phyloP scores from a whole-genome alignment of 2,888 invertebrate species.

The Ophion obscuratus region DNA sequence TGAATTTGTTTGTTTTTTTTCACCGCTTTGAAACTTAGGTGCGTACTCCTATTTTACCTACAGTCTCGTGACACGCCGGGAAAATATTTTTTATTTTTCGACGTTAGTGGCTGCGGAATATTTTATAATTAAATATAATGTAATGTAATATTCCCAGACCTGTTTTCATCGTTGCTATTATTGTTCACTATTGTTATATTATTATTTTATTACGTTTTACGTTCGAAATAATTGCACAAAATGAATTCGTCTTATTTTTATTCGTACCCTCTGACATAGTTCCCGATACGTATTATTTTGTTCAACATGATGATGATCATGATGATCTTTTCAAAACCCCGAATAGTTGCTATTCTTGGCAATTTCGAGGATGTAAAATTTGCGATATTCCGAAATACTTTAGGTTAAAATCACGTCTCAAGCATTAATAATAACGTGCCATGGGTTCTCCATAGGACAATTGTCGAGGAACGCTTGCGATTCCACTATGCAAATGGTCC shows the following conservation, averaged over 20 bases:
- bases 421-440: neutral
- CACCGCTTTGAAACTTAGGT: too few relatives aligned
- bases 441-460: neutral
- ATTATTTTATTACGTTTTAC: neutral
- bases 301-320: neutral
- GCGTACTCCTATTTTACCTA: too few relatives aligned
- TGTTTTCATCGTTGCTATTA: neutral
- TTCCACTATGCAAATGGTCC: neutral
- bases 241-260: neutral
- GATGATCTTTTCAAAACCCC: neutral
- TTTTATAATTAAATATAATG: neutral
- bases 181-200: neutral
- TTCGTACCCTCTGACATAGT: neutral
- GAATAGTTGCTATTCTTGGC: neutral
- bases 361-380: neutral
- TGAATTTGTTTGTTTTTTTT: too few relatives aligned
- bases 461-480: neutral
- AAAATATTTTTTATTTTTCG: neutral
- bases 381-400: neutral
- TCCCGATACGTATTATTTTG: neutral
- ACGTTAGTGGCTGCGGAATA: neutral
- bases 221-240: neutral
- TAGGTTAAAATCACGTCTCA: neutral
- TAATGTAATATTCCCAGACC: neutral
- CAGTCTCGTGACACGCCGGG: too few relatives aligned